Evolutionary conservation across 1,140 invertebrate species (phyloP), one percentile per base, ranked within the genome.

Genomic region (Philopotamus ludificatus): DNA sequence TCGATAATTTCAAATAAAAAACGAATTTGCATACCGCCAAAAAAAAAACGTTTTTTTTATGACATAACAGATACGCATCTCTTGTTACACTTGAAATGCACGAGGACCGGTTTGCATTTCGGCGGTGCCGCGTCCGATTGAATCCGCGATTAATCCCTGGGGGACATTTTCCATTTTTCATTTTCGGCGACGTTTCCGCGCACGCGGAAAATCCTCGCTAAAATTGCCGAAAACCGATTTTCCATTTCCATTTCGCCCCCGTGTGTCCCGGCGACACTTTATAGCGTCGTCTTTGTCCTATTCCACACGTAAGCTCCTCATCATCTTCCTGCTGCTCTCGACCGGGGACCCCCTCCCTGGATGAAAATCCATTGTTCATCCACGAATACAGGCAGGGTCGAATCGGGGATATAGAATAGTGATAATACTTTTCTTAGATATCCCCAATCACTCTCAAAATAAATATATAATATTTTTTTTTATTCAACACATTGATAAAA

Each of bases 241-340:
- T 25, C 22, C 21, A 20, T 60, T 60, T 26, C 22, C 16, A 23
- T 18, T 57, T 20, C 26, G 16, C 23, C 3, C 54, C 18, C 28
- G 21, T n/a, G n/a, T n/a, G n/a, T 15, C 25, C 49, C n/a, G 15
- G 21, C 21, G 49, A 51, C 25, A 51, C 18, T 51, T 51, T 51
- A 20, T 39, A 58, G 25, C 10, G 21, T 18, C 28, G 18, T 58
- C 54, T 34, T 60, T 61, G 58, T 62, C n/a, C n/a, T 51, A 41
- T 58, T 47, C 28, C 53, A 67, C 65, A 67, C 50, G 65, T 67
- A 67, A 63, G 51, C 53, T 58, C 44, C 60, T 51, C 54, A 67
- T 59, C 65, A 57, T 47, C 60, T 34, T 26, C 44, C 18, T 59
- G n/a, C 57, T 39, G 7, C n/a, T 20, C 45, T 15, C n/a, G 8